Percentiles rank a stretch among this genome's conserved stretches.
Evolutionary conservation across 2,797 vertebrate genomes (phyloP).

Genomic region (Hypotaenidia philippensis): DNA sequence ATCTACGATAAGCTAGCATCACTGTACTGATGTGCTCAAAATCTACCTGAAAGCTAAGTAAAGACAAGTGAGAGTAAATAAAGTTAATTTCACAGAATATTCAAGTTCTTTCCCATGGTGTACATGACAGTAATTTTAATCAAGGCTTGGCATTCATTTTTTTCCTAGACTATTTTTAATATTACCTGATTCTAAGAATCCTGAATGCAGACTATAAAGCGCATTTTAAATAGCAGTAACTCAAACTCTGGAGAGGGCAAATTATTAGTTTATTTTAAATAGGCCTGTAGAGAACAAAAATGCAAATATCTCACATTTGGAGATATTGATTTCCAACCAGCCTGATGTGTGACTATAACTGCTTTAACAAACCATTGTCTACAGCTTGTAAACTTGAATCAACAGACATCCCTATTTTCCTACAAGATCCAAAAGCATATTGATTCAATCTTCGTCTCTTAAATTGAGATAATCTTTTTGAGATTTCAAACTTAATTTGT

Average conservation of each 20-base stretch:
- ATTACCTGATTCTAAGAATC: background rate
- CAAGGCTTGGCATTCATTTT: background rate
- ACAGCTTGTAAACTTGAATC: constrained; percentile 51
- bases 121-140: constrained; percentile 32
- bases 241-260: background rate
- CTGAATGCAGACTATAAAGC: background rate
- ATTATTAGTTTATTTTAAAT: constrained; percentile 15
- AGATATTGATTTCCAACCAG: constrained; percentile 63
- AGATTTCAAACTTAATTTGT: constrained; percentile 70
- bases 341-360: constrained; percentile 20
- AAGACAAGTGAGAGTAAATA: constrained; percentile 24
- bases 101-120: background rate
- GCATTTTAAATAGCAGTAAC: constrained; percentile 29
- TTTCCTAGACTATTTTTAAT: background rate
- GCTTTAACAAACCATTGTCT: constrained; percentile 57
- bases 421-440: constrained; percentile 21
- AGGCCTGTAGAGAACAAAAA: background rate
- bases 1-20: background rate
- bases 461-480: constrained; percentile 55
- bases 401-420: background rate
- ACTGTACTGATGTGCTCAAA: background rate
- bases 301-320: constrained; percentile 13
- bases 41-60: constrained; percentile 21
- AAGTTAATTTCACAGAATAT: constrained; percentile 34
- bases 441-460: background rate